Evolutionary conservation across 1,140 invertebrate genomes (phyloP).

Genomic region (Drosophila jambulina): DNA sequence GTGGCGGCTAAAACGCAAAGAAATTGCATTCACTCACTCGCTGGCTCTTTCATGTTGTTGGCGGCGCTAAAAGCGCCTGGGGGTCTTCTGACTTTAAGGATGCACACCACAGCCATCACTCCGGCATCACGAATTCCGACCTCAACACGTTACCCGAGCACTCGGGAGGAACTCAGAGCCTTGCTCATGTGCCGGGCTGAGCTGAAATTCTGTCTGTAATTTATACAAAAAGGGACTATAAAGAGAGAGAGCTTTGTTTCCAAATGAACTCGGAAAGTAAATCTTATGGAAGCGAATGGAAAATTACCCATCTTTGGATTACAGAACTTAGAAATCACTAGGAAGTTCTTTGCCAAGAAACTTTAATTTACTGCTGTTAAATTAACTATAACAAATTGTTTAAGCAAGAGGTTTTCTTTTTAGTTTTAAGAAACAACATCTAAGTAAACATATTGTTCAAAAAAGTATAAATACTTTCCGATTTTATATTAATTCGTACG

Average conservation of each 20-base stretch:
- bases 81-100: slow-evolving; percentile 48
- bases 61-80: slow-evolving; percentile 42
- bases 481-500: too few relatives aligned
- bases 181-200: slow-evolving; percentile 10
- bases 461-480: too few relatives aligned
- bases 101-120: slow-evolving; percentile 35
- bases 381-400: neutral
- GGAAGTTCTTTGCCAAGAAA: fast-evolving
- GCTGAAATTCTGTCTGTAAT: slow-evolving; percentile 54
- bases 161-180: slow-evolving; percentile 17
- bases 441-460: neutral
- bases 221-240: slow-evolving; percentile 59
- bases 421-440: neutral
- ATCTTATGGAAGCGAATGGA: neutral
- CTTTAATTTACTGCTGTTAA: neutral
- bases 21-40: slow-evolving; percentile 31
- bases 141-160: slow-evolving; percentile 37
- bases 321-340: fast-evolving
- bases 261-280: slow-evolving; percentile 49
- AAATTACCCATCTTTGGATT: neutral
- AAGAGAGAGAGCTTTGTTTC: slow-evolving; percentile 41
- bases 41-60: neutral
- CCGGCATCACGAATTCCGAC: slow-evolving; percentile 21
- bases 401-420: neutral
- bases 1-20: slow-evolving; percentile 42